phyloP scores from a whole-genome alignment of 2,797 vertebrate species.

The Astyanax mexicanus region DNA sequence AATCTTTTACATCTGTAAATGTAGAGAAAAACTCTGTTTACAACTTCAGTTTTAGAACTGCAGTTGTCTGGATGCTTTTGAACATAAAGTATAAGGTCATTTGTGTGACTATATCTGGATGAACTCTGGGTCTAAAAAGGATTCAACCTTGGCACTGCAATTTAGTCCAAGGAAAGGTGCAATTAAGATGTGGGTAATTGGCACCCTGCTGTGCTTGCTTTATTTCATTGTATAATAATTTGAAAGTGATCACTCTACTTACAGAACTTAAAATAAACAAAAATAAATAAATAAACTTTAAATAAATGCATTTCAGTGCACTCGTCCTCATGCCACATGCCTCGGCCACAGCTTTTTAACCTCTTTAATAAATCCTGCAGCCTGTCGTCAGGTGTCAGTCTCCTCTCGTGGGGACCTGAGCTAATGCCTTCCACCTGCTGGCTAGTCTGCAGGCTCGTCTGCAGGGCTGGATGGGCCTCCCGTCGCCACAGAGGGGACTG shows the following conservation, averaged over 20 bases:
- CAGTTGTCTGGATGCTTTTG: background rate
- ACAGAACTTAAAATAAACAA: no score
- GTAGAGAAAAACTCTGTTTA: no score
- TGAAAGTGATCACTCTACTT: constrained; percentile 9
- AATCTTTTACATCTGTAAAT: background rate
- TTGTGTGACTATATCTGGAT: no score
- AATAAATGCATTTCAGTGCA: constrained; percentile 39
- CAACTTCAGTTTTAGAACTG: no score
- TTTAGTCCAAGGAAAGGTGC: background rate
- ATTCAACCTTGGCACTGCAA: background rate
- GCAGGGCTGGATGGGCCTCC: constrained; percentile 6
- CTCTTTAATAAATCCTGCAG: constrained; percentile 30
- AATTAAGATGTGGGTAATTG: no score
- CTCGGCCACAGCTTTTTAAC: constrained; percentile 33
- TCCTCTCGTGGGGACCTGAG: constrained; percentile 53
- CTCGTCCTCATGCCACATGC: constrained; percentile 55
- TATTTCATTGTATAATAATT: background rate
- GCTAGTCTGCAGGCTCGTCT: constrained; percentile 33
- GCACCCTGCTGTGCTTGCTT: background rate
- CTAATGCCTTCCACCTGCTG: constrained; percentile 68
- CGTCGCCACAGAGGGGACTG: constrained; percentile 49
- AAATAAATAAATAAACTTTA: no score
- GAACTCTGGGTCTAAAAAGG: no score
- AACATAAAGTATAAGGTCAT: background rate
- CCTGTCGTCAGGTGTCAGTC: constrained; percentile 55